A percentile compares a stretch with the other conserved stretches of the same genome.
Evolutionary conservation across 1,140 invertebrate genomes (phyloP).

Genomic region (Lucilia sericata): DNA sequence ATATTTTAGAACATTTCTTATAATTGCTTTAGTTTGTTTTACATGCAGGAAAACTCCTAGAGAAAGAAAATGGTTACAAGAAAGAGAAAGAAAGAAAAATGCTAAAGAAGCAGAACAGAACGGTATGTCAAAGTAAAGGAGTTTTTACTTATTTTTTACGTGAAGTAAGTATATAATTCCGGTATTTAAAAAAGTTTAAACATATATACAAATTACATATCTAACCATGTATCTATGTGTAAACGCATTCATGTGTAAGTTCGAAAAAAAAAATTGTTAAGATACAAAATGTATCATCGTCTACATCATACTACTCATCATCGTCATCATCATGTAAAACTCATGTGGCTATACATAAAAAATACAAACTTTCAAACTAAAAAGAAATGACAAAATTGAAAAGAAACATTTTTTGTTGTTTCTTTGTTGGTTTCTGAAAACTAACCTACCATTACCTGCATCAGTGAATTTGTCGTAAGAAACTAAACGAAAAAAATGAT

Average conservation of each 20-base stretch:
- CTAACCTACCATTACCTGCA: constrained; percentile 37
- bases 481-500: not conserved
- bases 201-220: not conserved
- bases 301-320: not conserved
- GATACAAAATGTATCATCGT: constrained; percentile 1
- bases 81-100: not conserved
- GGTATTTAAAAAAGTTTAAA: constrained; percentile 8
- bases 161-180: constrained; percentile 39
- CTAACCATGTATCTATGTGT: no score
- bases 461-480: not conserved
- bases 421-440: not conserved
- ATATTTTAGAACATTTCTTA: not conserved
- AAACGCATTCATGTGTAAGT: not conserved
- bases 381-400: not conserved
- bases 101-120: not conserved
- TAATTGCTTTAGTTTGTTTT: constrained; percentile 33
- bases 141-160: constrained; percentile 1
- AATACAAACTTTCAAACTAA: not conserved
- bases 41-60: no score
- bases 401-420: not conserved
- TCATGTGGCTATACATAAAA: not conserved
- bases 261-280: not conserved
- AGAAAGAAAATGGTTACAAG: not conserved
- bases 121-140: not conserved
- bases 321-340: not conserved